Conservation (phyloP, 2,797 vertebrate species). For the Paguma larvata region DNA sequence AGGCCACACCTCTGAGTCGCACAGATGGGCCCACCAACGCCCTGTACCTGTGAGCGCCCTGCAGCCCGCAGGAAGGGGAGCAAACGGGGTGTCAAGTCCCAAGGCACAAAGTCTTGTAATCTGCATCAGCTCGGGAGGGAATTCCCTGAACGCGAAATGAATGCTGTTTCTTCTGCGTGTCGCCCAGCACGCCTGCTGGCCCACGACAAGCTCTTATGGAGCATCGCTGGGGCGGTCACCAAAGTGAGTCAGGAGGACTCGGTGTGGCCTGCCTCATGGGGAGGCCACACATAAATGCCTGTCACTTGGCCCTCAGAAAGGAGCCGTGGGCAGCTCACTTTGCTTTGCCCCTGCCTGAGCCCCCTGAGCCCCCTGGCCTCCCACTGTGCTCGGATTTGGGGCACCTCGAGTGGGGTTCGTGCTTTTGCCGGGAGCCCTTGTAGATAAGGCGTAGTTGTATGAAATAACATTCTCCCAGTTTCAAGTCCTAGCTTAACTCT, state of each 20-base stretch:
- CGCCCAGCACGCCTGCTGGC: fast-evolving
- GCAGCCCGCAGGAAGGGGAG: background rate
- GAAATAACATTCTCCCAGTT: background rate
- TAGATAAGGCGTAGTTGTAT: background rate
- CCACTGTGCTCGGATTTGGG: background rate
- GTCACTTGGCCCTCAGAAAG: background rate
- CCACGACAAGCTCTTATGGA: background rate
- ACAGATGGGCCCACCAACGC: background rate
- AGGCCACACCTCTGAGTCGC: background rate
- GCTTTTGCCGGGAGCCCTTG: background rate
- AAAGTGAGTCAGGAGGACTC: background rate
- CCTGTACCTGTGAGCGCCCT: background rate
- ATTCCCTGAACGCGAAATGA: background rate
- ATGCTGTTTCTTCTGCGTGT: background rate
- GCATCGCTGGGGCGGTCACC: background rate
- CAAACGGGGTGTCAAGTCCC: fast-evolving
- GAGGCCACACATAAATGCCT: background rate
- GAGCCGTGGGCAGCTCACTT: fast-evolving
- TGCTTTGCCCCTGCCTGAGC: background rate
- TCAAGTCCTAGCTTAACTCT: background rate
- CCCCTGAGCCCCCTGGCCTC: background rate
- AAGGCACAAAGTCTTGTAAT: background rate
- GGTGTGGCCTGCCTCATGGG: no score
- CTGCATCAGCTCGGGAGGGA: fast-evolving
- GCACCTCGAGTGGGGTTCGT: background rate